These are phyloP conservation scores for Seladonia tumulorum DNA, from an alignment of 2,888 invertebrate genomes.

Conservation along the genomic window DNA sequence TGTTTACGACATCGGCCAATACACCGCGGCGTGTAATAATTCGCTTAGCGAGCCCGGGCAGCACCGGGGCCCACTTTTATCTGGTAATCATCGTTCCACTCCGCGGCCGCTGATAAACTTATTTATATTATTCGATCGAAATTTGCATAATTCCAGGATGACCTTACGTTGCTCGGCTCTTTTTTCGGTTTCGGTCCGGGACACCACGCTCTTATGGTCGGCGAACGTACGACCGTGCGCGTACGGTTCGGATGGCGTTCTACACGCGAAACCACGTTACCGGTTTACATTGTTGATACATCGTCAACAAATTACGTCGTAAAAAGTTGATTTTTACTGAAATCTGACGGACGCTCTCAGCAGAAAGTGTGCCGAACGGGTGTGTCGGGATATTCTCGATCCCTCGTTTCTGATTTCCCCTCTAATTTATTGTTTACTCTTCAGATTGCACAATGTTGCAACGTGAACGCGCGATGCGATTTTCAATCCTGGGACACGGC, in stretches of 20 bases:
- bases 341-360: background rate
- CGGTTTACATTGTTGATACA: background rate
- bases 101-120: conserved; percentile 55
- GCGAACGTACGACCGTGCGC: background rate
- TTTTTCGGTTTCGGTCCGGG: background rate
- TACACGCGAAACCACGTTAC: background rate
- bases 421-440: background rate
- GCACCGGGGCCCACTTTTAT: conserved; percentile 37
- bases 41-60: conserved; percentile 9
- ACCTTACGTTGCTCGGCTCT: background rate
- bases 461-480: background rate
- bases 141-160: conserved; percentile 29
- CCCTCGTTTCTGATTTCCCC: background rate
- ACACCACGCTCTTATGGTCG: background rate
- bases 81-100: conserved; percentile 26
- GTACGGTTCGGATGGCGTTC: background rate
- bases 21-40: conserved; percentile 21
- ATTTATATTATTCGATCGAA: conserved; percentile 32
- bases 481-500: background rate
- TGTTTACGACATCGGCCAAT: conserved; percentile 45
- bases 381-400: background rate
- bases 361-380: background rate
- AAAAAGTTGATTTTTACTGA: conserved; percentile 17
- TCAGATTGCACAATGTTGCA: background rate
- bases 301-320: conserved; percentile 10